Evolutionary conservation across 2,888 invertebrate genomes (phyloP).

Genomic region (Nineta flava): DNA sequence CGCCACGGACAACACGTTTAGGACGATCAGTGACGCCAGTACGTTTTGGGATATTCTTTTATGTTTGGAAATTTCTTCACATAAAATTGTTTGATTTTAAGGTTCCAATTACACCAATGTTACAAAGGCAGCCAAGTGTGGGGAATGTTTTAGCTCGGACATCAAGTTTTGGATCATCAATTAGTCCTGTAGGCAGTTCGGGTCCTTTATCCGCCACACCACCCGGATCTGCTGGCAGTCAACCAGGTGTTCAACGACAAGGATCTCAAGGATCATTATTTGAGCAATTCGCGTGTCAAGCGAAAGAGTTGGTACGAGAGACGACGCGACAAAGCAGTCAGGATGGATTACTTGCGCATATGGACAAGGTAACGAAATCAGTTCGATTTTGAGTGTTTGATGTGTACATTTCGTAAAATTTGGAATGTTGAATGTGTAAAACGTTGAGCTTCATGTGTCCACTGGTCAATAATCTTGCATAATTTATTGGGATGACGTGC

Average conservation of each 20-base stretch:
- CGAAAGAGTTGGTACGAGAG: constrained; percentile 76
- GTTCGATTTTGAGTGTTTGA: constrained; percentile 9
- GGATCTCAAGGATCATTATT: constrained; percentile 72
- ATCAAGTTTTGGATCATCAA: constrained; percentile 41
- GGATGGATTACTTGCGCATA: constrained; percentile 72
- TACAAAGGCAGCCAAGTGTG: constrained; percentile 42
- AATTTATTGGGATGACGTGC: no score
- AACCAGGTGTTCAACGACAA: constrained; percentile 40
- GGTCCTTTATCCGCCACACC: constrained; percentile 23
- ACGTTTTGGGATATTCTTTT: constrained; percentile 17
- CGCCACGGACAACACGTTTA: constrained; percentile 32
- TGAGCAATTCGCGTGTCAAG: constrained; percentile 76
- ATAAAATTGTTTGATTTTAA: constrained; percentile 14
- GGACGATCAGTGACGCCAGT: constrained; percentile 33
- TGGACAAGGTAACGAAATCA: constrained; percentile 57
- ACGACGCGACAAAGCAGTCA: constrained; percentile 80
- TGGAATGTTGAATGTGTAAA: constrained; percentile 9
- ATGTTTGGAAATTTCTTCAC: background rate
- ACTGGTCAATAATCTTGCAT: no score
- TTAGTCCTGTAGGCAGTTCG: constrained; percentile 21
- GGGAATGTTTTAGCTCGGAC: constrained; percentile 44
- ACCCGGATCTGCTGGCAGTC: constrained; percentile 19
- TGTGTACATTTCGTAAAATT: constrained; percentile 11
- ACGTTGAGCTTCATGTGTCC: no score
- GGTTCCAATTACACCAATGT: constrained; percentile 35